A percentile compares a stretch with the other conserved stretches of the same genome.
These are phyloP conservation scores for Auanema freiburgensis DNA, from an alignment of 2,888 invertebrate genomes.

Conservation along the genomic window DNA sequence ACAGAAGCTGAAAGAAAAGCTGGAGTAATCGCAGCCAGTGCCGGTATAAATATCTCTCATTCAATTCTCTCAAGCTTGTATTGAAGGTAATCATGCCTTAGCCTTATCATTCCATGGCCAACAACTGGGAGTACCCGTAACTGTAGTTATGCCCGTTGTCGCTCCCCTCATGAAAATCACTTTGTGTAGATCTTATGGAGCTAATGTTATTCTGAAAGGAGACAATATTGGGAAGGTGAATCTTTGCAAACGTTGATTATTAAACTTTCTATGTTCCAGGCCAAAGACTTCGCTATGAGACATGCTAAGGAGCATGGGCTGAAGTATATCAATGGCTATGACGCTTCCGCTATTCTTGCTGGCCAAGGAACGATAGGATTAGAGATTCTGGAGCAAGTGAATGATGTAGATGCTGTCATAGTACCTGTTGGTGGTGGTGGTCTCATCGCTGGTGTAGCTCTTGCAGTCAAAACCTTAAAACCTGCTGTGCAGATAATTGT, in stretches of 20 bases:
- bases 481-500: conserved; percentile 84
- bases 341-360: conserved; percentile 91
- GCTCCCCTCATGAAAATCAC: conserved; percentile 95
- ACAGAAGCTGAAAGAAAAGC: conserved; percentile 26
- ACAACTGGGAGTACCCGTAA: conserved; percentile 74
- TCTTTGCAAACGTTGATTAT: too few relatives aligned
- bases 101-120: conserved; percentile 80
- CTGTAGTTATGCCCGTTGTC: conserved; percentile 91
- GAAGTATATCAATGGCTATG: conserved; percentile 88
- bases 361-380: conserved; percentile 92
- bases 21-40: conserved; percentile 57
- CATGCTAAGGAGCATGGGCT: conserved; percentile 76
- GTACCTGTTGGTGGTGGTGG: conserved; percentile 94
- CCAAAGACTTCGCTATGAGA: conserved; percentile 79
- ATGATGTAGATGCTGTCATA: conserved; percentile 83
- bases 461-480: conserved; percentile 83
- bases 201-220: conserved; percentile 77
- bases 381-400: conserved; percentile 82
- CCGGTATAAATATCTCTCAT: conserved; percentile 22
- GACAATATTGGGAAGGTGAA: conserved; percentile 42
- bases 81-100: conserved; percentile 84
- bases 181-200: conserved; percentile 81
- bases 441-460: conserved; percentile 84
- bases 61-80: conserved; percentile 64
- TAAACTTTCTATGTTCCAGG: conserved; percentile 64